phyloP scores from a whole-genome alignment of 1,140 invertebrate species.

The Mycetomoellerius zeteki region DNA sequence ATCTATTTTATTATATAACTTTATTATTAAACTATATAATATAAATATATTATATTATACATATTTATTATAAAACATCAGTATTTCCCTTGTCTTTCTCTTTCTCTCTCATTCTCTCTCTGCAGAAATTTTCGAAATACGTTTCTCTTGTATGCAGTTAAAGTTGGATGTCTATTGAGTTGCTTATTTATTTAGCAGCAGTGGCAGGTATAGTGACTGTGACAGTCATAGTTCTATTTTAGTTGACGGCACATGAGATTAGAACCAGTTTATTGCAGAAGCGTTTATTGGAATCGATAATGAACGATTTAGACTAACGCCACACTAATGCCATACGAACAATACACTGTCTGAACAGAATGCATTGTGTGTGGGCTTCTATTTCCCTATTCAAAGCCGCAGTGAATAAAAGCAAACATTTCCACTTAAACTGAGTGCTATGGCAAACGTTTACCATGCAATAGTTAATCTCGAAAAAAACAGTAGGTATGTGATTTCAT shows the following conservation, averaged over 20 bases:
- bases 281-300: conserved; percentile 41
- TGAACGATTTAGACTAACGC: conserved; percentile 46
- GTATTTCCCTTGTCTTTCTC: not conserved
- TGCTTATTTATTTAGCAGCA: conserved; percentile 9
- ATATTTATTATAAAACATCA: no score
- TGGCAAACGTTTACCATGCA: conserved; percentile 40
- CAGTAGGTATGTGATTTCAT: not conserved
- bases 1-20: not conserved
- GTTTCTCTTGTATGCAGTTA: not conserved
- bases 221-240: conserved; percentile 3
- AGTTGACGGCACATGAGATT: conserved; percentile 26
- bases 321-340: conserved; percentile 19
- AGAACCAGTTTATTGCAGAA: conserved; percentile 29
- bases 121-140: not conserved
- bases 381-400: conserved; percentile 37
- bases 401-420: conserved; percentile 62
- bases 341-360: conserved; percentile 25
- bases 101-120: not conserved
- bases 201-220: not conserved
- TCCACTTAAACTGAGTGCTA: conserved; percentile 55
- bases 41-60: no score
- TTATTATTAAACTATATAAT: no score
- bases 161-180: not conserved
- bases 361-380: conserved; percentile 45
- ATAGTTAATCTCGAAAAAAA: conserved; percentile 19